Evolutionary conservation across 2,888 invertebrate species (phyloP), one percentile per base, ranked within the genome.

Genomic region (Leptogaster cylindrica): DNA sequence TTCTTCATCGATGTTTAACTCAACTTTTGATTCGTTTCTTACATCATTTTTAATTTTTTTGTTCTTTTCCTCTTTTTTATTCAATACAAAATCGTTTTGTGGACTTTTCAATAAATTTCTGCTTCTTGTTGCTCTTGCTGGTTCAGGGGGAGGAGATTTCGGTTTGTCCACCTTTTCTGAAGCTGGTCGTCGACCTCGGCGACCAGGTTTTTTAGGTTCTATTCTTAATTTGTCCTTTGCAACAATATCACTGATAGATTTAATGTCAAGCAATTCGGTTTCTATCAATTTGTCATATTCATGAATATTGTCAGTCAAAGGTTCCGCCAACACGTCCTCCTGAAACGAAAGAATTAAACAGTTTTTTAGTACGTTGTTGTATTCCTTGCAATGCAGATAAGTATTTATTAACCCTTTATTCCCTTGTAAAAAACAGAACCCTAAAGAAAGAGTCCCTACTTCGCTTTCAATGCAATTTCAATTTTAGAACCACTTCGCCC

Each of bases 1-100:
- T 28, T 76, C 74, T 63, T 78, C 78, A 55, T 80, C 77, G 1
- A 81, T 76, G 12, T n/a, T n/a, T n/a, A n/a, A n/a, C n/a, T n/a
- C n/a, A n/a, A n/a, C n/a, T n/a, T n/a, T n/a, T n/a, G n/a, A n/a
- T 66, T 69, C 64, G 4, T 66, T 39, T 10, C 55, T 50, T 16
- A 23, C 14, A 16, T 65, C 63, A 3, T 23, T 28, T 23, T 61
- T 55, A n/a, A 55, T 18, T 12, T 55, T 55, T 52, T 28, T 48
- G n/a, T 3, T 16, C 8, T 33, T 64, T 41, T 16, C 20, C 7
- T 36, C 52, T 46, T n/a, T n/a, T n/a, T n/a, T n/a, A n/a, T n/a
- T n/a, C n/a, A n/a, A n/a, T n/a, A n/a, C n/a, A n/a, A n/a, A n/a
- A n/a, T n/a, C n/a, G n/a, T n/a, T n/a, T n/a, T n/a, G n/a, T n/a